Conservation (phyloP, 2,888 invertebrate genomes). For the Rotaria sp. region DNA sequence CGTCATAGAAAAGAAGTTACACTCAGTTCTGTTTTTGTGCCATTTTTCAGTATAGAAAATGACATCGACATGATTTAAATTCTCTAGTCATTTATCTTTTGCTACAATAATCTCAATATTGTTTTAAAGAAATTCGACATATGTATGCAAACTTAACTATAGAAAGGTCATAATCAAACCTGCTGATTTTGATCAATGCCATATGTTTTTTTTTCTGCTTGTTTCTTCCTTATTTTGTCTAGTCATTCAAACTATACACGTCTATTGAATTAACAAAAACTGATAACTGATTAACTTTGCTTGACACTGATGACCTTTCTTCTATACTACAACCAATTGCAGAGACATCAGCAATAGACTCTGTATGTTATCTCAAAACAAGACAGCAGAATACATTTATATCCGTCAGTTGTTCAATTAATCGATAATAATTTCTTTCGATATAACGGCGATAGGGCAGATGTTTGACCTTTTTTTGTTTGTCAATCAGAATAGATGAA, state of each 20-base stretch:
- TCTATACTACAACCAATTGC: background rate
- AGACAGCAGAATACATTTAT: background rate
- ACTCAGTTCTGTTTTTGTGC: background rate
- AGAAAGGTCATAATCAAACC: background rate
- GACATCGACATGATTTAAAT: background rate
- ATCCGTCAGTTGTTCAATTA: background rate
- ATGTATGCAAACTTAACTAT: background rate
- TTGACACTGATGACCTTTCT: background rate
- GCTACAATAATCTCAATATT: background rate
- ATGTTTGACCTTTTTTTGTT: slow-evolving; percentile 1
- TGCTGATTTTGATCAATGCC: background rate
- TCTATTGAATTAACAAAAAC: background rate
- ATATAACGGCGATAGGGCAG: background rate
- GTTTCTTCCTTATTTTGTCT: background rate
- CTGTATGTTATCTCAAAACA: background rate
- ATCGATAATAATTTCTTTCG: background rate
- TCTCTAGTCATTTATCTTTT: background rate
- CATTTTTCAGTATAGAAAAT: background rate
- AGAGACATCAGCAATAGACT: background rate
- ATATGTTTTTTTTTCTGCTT: background rate
- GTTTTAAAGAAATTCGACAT: background rate
- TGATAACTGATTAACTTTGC: background rate
- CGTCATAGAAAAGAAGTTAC: background rate
- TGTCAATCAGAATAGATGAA: slow-evolving; percentile 3
- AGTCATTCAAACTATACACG: background rate